These are phyloP conservation scores for Sminthurinus signatus DNA, from an alignment of 1,140 invertebrate genomes.

Conservation along the genomic window DNA sequence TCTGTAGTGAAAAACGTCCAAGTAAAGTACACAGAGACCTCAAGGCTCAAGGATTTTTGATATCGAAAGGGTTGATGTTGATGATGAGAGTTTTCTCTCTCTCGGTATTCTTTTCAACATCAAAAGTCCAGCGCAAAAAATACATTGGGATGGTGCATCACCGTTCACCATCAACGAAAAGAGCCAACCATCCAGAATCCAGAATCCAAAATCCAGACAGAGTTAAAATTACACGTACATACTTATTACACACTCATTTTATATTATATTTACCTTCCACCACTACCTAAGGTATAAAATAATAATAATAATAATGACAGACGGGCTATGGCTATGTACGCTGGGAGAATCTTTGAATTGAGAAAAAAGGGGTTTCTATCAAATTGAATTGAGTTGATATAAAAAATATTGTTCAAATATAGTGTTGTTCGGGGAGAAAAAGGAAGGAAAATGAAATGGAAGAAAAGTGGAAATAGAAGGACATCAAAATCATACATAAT, in stretches of 20 bases:
- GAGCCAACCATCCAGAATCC: no score
- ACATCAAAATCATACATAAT: slow-evolving; percentile 14
- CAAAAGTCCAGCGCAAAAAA: slow-evolving; percentile 21
- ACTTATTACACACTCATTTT: no score
- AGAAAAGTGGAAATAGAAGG: neutral
- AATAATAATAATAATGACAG: no score
- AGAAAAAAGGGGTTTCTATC: slow-evolving; percentile 2
- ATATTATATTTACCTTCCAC: no score
- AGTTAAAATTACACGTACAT: no score
- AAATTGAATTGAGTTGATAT: slow-evolving; percentile 1
- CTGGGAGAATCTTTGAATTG: slow-evolving; percentile 5
- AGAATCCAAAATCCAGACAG: no score
- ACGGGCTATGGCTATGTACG: no score
- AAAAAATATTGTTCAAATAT: slow-evolving; percentile 12
- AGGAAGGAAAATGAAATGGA: no score
- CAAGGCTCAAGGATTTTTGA: slow-evolving; percentile 12
- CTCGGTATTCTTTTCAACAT: slow-evolving; percentile 5
- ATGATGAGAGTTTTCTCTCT: slow-evolving; percentile 9
- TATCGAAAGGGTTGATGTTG: slow-evolving; percentile 21
- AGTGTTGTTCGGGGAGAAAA: neutral
- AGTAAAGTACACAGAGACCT: slow-evolving; percentile 4
- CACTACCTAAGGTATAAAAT: no score
- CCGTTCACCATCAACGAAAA: no score
- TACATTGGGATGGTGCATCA: neutral
- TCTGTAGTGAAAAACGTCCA: neutral